Evolutionary conservation across 2,797 vertebrate species (phyloP), one percentile per base, ranked within the genome.

Genomic region (Melanogrammus aeglefinus): DNA sequence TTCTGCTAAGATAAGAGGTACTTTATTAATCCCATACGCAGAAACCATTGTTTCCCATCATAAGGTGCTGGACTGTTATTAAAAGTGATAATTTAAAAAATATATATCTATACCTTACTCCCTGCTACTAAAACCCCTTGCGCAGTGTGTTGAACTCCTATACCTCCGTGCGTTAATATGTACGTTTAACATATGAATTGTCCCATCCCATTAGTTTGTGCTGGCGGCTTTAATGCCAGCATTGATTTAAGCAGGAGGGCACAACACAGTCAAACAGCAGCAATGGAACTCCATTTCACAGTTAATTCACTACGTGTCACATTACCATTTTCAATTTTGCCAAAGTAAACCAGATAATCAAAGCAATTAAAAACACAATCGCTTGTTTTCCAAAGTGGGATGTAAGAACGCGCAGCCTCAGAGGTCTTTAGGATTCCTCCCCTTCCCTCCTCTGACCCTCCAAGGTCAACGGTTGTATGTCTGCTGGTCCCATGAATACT

Each of bases 401-500:
- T 86, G 86, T 86, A 85, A 78, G 86, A 91, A 88, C 88, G 83
- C 86, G 83, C 86, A 80, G 86, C 73, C 82, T 71, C 80, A 79
- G 73, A 81, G 82, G 89, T 92, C 90, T 92, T 92, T 93, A 89
- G 89, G 92, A 93, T 93, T 93, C 90, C 75, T 83, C 86, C 84
- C 87, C 88, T 83, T 82, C 84, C 86, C 87, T 91, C 82, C 80
- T 35, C 82, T 94, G 92, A 91, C 92, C 92, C 88, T 81, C 92
- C 91, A 95, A 95, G 93, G 93, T 94, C 91, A 94, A 93, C 91
- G 88, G 90, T 92, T 90, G 88, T 91, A 91, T 87, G 84, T 85
- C 85, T 83, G 83, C 83, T 80, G 80, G 38, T 86, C 85, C 89
- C 83, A 87, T 92, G 93, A 93, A 94, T 93, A 93, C 92, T 91